These are phyloP conservation scores for Temnopleurus reevesii DNA, from an alignment of 53 echinoderm and acorn worm genomes.

Conservation along the genomic window DNA sequence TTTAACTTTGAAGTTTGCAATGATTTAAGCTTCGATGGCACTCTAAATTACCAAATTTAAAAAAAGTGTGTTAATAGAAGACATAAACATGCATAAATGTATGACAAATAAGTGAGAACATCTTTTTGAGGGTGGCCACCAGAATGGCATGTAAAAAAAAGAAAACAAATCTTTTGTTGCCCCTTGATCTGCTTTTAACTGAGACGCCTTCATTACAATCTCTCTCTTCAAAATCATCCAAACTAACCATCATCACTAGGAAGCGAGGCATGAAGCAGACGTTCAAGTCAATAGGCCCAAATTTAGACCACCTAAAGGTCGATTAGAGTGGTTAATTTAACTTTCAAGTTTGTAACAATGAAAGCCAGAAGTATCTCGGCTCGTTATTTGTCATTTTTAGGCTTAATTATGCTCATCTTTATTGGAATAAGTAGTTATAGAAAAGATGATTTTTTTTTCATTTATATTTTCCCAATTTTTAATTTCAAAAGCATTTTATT, in stretches of 20 bases:
- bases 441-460: not conserved
- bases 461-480: not conserved
- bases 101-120: too few relatives aligned
- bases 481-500: too few relatives aligned
- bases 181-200: too few relatives aligned
- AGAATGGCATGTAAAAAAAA: too few relatives aligned
- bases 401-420: slow-evolving; percentile 7
- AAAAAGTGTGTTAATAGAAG: too few relatives aligned
- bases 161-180: too few relatives aligned
- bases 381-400: slow-evolving; percentile 18
- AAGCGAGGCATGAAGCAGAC: slow-evolving; percentile 1
- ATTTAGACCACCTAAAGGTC: slow-evolving; percentile 24
- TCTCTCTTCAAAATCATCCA: not conserved
- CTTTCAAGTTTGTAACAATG: not conserved
- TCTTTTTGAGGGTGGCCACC: too few relatives aligned
- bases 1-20: not conserved
- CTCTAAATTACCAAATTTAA: too few relatives aligned
- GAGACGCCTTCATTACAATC: not conserved
- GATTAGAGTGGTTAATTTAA: slow-evolving; percentile 26
- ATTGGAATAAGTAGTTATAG: not conserved
- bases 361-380: not conserved
- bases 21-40: too few relatives aligned
- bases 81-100: too few relatives aligned
- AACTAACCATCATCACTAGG: not conserved
- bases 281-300: not conserved